Evolutionary conservation across 1,140 invertebrate species (phyloP).

Genomic region (Phenacoccus solenopsis): DNA sequence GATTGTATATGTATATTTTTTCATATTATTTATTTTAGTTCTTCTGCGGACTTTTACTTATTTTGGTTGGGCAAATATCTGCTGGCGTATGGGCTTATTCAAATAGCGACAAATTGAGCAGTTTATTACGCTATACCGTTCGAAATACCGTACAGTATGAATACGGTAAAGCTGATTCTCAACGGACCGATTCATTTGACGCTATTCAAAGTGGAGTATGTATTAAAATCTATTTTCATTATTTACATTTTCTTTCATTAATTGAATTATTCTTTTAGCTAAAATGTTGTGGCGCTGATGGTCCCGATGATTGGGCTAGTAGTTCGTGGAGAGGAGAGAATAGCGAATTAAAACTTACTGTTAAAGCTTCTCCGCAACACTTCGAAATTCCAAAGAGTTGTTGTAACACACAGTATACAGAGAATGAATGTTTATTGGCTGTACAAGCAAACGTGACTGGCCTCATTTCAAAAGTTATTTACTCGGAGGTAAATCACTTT

Average conservation of each 20-base stretch:
- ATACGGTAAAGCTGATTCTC: constrained; percentile 46
- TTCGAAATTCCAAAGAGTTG: constrained; percentile 48
- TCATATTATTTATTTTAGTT: constrained; percentile 39
- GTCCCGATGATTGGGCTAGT: constrained; percentile 54
- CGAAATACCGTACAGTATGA: constrained; percentile 52
- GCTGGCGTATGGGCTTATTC: constrained; percentile 58
- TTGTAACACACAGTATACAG: constrained; percentile 37
- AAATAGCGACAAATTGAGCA: constrained; percentile 49
- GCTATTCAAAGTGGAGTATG: constrained; percentile 49
- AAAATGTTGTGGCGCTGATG: constrained; percentile 56
- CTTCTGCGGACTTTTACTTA: constrained; percentile 57
- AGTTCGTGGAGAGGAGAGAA: constrained; percentile 42
- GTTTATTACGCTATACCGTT: constrained; percentile 45
- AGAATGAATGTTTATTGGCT: constrained; percentile 35
- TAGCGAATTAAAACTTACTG: constrained; percentile 29
- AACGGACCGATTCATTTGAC: constrained; percentile 50
- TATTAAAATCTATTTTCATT: constrained; percentile 19
- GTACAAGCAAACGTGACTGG: constrained; percentile 38
- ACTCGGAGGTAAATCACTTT: constrained; percentile 37
- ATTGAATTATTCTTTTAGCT: constrained; percentile 36
- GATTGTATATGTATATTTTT: neutral
- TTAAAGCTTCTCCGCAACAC: constrained; percentile 30
- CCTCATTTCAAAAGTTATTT: constrained; percentile 37
- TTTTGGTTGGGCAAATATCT: constrained; percentile 63
- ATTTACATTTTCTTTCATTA: neutral